These are phyloP conservation scores for Actinia tenebrosa DNA, from an alignment of 64 coral and sea anemone genomes.

Conservation along the genomic window DNA sequence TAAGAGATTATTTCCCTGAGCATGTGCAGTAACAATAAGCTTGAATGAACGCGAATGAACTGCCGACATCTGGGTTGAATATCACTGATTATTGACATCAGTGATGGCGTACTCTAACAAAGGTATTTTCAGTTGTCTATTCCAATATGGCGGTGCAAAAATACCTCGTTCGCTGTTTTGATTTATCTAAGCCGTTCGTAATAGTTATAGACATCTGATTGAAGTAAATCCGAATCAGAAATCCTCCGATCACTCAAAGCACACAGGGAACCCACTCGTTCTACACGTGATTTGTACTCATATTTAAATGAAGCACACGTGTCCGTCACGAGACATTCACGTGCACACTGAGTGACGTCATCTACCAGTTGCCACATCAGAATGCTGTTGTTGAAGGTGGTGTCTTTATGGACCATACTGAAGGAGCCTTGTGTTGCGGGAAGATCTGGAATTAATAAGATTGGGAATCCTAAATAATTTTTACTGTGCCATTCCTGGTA, in stretches of 20 bases:
- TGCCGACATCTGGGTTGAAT: no score
- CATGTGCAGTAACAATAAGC: no score
- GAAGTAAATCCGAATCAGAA: background rate
- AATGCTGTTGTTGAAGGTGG: slow-evolving; percentile 13
- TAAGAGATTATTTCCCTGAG: no score
- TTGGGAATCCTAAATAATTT: background rate
- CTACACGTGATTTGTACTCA: slow-evolving; percentile 25
- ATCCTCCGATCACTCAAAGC: slow-evolving; percentile 35
- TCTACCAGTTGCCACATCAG: slow-evolving; percentile 37
- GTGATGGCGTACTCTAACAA: no score
- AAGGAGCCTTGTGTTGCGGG: slow-evolving; percentile 3
- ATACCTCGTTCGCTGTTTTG: background rate
- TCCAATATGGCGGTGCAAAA: no score
- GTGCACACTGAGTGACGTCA: slow-evolving; percentile 45
- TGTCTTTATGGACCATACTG: background rate
- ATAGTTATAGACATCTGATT: slow-evolving; percentile 28
- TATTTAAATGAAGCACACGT: slow-evolving; percentile 48
- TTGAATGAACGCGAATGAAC: no score
- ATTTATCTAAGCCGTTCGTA: slow-evolving; percentile 34
- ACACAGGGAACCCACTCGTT: slow-evolving; percentile 23
- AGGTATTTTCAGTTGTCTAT: no score
- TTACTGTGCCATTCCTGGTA: background rate
- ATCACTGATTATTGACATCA: no score
- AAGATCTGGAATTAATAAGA: background rate
- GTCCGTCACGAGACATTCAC: slow-evolving; percentile 45